Evolutionary conservation across 2,888 invertebrate genomes (phyloP), one percentile per base, ranked within the genome.

Genomic region (Petrophora chlorosata): DNA sequence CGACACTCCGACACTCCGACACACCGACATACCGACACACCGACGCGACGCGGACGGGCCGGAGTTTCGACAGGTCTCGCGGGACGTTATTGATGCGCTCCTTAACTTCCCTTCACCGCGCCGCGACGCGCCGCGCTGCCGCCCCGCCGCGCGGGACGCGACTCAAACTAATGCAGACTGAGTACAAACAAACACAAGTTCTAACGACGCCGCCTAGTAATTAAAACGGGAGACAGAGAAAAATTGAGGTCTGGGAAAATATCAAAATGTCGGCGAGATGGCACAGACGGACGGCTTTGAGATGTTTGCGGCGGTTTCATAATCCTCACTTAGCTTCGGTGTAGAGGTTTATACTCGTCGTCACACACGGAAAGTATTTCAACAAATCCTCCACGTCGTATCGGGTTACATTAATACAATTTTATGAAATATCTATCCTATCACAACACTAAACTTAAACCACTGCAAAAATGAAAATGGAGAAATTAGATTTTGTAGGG

Each of bases 41-140:
- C 3, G 25, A 22, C 22, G 5, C n/a, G n/a, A n/a, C n/a, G n/a
- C n/a, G n/a, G n/a, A n/a, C n/a, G 25, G 8, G n/a, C 2, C 12
- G 16, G 29, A 35, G 36, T 29, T 44, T 36, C 28, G 44, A 44
- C 44, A 32, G 12, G 5, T 32, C 36, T 17, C 16, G 30, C n/a
- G 36, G 10, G 42, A 26, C 9, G 44, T 44, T 44, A 44, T 44
- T 44, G 44, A 44, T 44, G 44, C 25, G 36, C n/a, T 36, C 16
- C 9, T 16, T 30, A 30, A 15, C 23, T 25, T 16, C 0, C 16
- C 8, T 1, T 29, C 14, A 9, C 16, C 13, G 23, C 12, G 25
- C 3, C 8, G 10, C 36, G 3, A 17, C 41, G 12, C n/a, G n/a
- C n/a, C n/a, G n/a, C n/a, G 19, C 23, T 8, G 9, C 10, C 10